Percentiles rank a stretch among this genome's conserved stretches.
Evolutionary conservation across 2,797 vertebrate species (phyloP).

Genomic region (Ambastaia sidthimunki): DNA sequence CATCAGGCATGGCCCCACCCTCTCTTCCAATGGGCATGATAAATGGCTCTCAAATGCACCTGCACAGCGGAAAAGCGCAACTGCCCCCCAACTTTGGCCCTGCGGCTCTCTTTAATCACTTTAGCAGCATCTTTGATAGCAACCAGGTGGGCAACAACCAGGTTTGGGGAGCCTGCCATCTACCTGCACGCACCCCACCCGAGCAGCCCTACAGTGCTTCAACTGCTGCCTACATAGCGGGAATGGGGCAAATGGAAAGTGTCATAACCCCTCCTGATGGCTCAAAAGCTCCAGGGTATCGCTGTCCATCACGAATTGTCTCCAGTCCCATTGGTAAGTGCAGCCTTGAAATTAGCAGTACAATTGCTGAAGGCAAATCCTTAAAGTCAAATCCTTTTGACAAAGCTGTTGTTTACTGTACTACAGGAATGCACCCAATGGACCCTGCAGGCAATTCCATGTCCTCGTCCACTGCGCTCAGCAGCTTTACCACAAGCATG

Average conservation of each 20-base stretch:
- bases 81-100: conserved; percentile 90
- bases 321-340: conserved; percentile 94
- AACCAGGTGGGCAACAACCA: conserved; percentile 94
- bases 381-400: background rate
- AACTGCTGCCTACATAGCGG: conserved; percentile 84
- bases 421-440: conserved; percentile 83
- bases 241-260: conserved; percentile 90
- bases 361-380: background rate
- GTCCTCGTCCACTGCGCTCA: conserved; percentile 84
- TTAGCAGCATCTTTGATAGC: conserved; percentile 97
- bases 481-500: conserved; percentile 93
- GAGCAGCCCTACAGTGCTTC: conserved; percentile 90
- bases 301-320: conserved; percentile 90
- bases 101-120: conserved; percentile 93
- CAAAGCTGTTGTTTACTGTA: background rate
- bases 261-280: conserved; percentile 87
- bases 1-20: conserved; percentile 69
- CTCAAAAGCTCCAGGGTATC: conserved; percentile 97
- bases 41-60: conserved; percentile 96
- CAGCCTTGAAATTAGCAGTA: background rate
- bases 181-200: conserved; percentile 87
- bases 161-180: conserved; percentile 92
- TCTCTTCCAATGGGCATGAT: conserved; percentile 90
- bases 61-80: conserved; percentile 88
- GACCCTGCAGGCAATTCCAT: conserved; percentile 83